Evolutionary conservation across 2,888 invertebrate genomes (phyloP), one percentile per base, ranked within the genome.

Genomic region (Cephus nigrinus): DNA sequence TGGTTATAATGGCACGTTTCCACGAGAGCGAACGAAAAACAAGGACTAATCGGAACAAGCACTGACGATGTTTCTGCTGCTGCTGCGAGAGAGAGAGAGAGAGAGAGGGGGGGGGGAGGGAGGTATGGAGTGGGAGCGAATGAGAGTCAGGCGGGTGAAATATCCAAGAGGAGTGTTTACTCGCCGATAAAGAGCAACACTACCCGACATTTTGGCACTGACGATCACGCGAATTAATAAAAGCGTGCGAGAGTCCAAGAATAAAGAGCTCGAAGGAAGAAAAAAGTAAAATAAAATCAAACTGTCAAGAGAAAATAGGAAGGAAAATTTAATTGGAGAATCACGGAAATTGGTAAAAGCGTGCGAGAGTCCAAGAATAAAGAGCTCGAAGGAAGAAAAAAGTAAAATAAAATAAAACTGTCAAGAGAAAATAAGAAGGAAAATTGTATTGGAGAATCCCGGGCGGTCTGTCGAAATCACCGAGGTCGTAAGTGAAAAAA

Each of bases 41-140:
- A 68, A 73, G 12, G 31, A 55, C 72, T 69, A 35, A 73, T 79
- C 74, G 74, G 30, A 40, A 12, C 36, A 34, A 36, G 69, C 55
- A 74, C 69, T 40, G 33, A 30, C 68, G 33, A 30, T 68, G 55
- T 55, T 23, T 55, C 23, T 55, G 9, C 23, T 55, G 2, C 55
- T 30, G 30, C 30, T n/a, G n/a, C n/a, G n/a, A n/a, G n/a, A n/a
- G 55, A 2, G 80, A 78, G 78, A 77, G 79, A 79, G 77, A 75
- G 72, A 23, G 80, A 78, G 79, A 77, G 80, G 40, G 73, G 68
- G 40, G 2, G 15, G 0, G 4, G n/a, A n/a, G n/a, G n/a, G n/a
- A n/a, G n/a, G n/a, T n/a, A n/a, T n/a, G n/a, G n/a, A n/a, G n/a
- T n/a, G n/a, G 5, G 15, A 40, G 40, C 23, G 15, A 55, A 55